Evolutionary conservation across 2,888 invertebrate genomes (phyloP).

Genomic region (Amphipoea lucens): DNA sequence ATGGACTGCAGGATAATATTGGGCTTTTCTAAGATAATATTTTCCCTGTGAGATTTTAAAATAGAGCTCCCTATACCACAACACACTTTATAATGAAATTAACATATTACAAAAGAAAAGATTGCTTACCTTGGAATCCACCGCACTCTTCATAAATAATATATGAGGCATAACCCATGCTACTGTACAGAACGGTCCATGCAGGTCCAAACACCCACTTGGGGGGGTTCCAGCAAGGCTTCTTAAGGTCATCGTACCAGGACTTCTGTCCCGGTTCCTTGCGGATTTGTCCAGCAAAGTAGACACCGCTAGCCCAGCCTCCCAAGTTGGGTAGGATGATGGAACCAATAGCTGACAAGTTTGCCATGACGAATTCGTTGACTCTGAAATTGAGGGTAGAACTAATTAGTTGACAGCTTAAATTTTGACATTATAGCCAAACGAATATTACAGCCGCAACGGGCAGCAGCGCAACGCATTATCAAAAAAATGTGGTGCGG

Average conservation of each 20-base stretch:
- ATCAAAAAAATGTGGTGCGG: not conserved
- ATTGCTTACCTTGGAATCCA: slow-evolving; percentile 91
- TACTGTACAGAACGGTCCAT: slow-evolving; percentile 94
- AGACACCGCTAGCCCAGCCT: slow-evolving; percentile 90
- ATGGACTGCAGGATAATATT: not conserved
- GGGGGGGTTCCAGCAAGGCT: slow-evolving; percentile 93
- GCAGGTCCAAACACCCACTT: slow-evolving; percentile 95
- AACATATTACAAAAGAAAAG: too few relatives aligned
- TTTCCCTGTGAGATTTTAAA: not conserved
- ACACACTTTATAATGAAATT: not conserved
- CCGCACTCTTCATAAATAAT: slow-evolving; percentile 94
- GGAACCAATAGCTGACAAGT: slow-evolving; percentile 80
- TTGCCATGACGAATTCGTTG: slow-evolving; percentile 76
- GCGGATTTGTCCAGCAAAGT: slow-evolving; percentile 92
- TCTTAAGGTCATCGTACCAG: slow-evolving; percentile 86
- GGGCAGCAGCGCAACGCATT: not conserved
- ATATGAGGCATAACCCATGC: slow-evolving; percentile 97
- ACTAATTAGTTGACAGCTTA: not conserved
- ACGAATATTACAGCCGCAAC: not conserved
- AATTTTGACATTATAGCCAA: not conserved
- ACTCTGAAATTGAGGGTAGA: slow-evolving; percentile 58
- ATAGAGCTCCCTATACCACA: too few relatives aligned
- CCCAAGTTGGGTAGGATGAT: slow-evolving; percentile 74
- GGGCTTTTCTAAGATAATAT: not conserved
- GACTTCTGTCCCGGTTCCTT: slow-evolving; percentile 75